phyloP scores from a whole-genome alignment of 2,113 vertebrate genomes.

The Pampusana beccarii region DNA sequence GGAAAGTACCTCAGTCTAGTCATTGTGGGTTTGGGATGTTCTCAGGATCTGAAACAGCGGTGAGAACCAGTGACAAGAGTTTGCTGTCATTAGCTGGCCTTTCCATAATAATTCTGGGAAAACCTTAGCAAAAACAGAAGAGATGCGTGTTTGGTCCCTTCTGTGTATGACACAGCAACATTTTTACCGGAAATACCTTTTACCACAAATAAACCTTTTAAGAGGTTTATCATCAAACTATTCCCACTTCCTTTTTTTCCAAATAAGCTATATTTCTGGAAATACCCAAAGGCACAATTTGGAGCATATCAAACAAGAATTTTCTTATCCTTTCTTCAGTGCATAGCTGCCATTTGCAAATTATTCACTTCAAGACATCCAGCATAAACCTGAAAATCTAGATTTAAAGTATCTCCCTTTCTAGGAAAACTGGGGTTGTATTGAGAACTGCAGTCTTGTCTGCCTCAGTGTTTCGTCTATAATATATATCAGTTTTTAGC shows the following conservation, averaged over 20 bases:
- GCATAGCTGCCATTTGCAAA: not conserved
- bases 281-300: not conserved
- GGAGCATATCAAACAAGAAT: not conserved
- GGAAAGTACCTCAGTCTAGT: not conserved
- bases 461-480: not conserved
- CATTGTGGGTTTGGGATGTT: not conserved
- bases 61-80: not conserved
- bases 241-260: not conserved
- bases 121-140: not conserved
- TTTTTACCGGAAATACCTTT: not conserved
- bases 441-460: not conserved
- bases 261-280: not conserved
- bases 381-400: not conserved
- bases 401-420: not conserved
- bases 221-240: not conserved
- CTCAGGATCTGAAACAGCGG: not conserved
- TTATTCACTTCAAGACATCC: not conserved
- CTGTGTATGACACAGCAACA: not conserved
- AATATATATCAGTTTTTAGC: not conserved
- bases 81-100: not conserved
- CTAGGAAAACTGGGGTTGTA: not conserved
- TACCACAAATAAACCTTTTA: not conserved
- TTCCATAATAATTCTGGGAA: not conserved
- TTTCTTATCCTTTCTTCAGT: not conserved
- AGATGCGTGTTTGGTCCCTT: not conserved